Conservation (phyloP, 2,888 invertebrate genomes). For the Sphaerophoria rueppellii region DNA sequence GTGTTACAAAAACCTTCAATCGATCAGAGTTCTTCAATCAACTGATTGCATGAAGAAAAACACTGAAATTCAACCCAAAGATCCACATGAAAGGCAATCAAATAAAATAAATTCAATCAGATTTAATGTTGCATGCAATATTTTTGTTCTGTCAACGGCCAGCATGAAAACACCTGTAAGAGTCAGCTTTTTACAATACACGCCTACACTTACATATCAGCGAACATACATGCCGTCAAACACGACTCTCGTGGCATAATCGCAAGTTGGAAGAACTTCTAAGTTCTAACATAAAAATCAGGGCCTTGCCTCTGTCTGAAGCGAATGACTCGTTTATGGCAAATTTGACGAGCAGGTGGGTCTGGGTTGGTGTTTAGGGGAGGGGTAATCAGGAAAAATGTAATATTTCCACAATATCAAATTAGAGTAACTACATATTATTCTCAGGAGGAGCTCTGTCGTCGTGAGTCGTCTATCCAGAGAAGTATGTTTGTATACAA, state of each 20-base stretch:
- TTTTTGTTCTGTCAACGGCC: not conserved
- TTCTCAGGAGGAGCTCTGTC: constrained; percentile 5
- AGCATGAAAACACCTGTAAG: constrained; percentile 21
- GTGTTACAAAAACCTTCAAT: not conserved
- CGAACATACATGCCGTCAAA: not conserved
- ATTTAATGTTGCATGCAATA: constrained; percentile 18
- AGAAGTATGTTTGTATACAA: no score
- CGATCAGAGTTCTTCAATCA: not conserved
- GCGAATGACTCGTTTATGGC: no score
- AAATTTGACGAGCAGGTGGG: not conserved
- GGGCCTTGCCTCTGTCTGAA: constrained; percentile 4
- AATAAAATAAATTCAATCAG: constrained; percentile 12
- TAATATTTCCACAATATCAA: constrained; percentile 38
- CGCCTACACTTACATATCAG: not conserved
- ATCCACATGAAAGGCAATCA: constrained; percentile 1
- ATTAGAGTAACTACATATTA: constrained; percentile 23
- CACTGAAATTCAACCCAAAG: not conserved
- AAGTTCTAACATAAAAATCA: constrained; percentile 53
- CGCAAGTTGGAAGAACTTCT: constrained; percentile 7
- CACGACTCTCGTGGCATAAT: constrained; percentile 32
- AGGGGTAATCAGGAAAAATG: constrained; percentile 19
- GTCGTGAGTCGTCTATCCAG: not conserved
- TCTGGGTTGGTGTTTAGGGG: not conserved
- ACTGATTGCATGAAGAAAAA: not conserved
- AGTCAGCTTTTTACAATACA: not conserved